These are phyloP conservation scores for Pycnonotus jocosus DNA, from an alignment of 2,113 vertebrate genomes.

Conservation along the genomic window DNA sequence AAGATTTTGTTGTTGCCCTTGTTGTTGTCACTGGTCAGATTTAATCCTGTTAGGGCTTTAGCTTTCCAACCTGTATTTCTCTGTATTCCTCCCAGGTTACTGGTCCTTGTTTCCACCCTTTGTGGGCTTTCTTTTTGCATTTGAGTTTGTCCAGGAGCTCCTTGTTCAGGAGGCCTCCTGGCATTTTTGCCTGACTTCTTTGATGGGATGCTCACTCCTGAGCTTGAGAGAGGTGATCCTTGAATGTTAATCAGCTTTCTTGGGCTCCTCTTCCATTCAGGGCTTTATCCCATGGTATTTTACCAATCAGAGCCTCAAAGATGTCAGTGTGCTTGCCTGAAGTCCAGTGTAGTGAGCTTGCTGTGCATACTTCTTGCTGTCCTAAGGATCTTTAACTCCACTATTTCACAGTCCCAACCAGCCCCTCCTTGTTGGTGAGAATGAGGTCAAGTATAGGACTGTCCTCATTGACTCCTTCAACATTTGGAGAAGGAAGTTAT, in stretches of 20 bases:
- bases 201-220: not conserved
- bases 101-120: not conserved
- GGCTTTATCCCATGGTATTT: not conserved
- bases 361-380: not conserved
- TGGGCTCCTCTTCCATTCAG: not conserved
- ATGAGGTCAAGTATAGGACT: not conserved
- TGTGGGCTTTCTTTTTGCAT: not conserved
- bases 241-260: not conserved
- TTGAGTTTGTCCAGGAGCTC: not conserved
- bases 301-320: not conserved
- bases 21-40: not conserved
- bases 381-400: not conserved
- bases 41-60: not conserved
- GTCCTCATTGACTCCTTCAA: not conserved
- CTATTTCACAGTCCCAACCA: rapidly evolving
- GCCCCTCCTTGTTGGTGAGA: not conserved
- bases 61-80: not conserved
- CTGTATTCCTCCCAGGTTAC: not conserved
- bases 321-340: not conserved
- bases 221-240: not conserved
- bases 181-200: not conserved
- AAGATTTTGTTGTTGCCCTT: not conserved
- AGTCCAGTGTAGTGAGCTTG: not conserved
- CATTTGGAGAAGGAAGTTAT: not conserved
- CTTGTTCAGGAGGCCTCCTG: not conserved